Evolutionary conservation across 2,113 vertebrate species (phyloP).

Genomic region (Ceyx melanurus): DNA sequence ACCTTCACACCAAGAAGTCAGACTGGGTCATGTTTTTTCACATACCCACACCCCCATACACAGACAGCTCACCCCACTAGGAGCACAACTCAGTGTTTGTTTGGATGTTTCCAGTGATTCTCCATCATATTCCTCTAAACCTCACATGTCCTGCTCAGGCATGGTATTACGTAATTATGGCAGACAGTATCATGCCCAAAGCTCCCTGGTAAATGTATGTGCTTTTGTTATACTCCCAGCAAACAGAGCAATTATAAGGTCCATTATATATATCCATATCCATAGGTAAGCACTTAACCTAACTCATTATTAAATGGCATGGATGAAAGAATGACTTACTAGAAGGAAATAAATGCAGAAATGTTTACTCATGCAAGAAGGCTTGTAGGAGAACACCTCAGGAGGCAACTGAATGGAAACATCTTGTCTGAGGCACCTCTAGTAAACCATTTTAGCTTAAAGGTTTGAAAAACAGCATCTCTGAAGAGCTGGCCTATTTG

Average conservation of each 20-base stretch:
- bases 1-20: background rate
- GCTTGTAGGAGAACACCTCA: background rate
- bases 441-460: background rate
- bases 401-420: background rate
- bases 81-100: background rate
- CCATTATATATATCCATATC: background rate
- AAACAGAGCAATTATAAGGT: background rate
- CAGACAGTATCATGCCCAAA: background rate
- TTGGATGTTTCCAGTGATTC: background rate
- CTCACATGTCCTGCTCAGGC: background rate
- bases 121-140: background rate
- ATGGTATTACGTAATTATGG: background rate
- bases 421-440: background rate
- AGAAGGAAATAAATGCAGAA: background rate
- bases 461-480: background rate
- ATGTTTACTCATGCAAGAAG: background rate
- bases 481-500: background rate
- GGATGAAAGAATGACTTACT: background rate
- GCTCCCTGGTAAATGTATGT: background rate
- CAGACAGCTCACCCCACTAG: background rate
- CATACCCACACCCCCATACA: background rate
- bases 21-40: background rate
- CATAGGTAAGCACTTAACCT: background rate
- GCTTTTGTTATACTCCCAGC: background rate
- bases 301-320: background rate